A percentile compares a stretch with the other conserved stretches of the same genome.
Conservation (phyloP, 2,113 vertebrate species). For the Rynchops niger region DNA sequence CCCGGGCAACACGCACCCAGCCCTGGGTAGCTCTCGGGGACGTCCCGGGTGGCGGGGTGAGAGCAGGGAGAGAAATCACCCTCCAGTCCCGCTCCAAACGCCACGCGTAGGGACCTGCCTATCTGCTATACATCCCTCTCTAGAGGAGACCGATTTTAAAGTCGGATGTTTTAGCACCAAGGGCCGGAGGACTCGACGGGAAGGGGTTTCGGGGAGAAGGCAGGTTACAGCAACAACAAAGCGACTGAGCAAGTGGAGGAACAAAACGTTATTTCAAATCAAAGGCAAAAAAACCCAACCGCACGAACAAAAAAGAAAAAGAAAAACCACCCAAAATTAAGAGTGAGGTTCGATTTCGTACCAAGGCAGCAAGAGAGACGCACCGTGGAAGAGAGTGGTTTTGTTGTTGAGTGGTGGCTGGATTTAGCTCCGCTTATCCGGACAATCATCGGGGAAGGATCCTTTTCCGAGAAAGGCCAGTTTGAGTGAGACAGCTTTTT, state of each 20-base stretch:
- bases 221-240: conserved; percentile 32
- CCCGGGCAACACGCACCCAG: background rate
- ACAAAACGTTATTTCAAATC: conserved; percentile 36
- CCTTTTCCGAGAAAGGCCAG: conserved; percentile 71
- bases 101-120: background rate
- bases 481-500: conserved; percentile 71
- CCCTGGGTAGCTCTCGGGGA: background rate
- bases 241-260: conserved; percentile 42
- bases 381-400: conserved; percentile 63
- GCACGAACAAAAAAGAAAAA: background rate
- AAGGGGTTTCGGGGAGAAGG: background rate
- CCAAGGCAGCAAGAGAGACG: conserved; percentile 66
- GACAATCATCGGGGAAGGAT: conserved; percentile 68
- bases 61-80: background rate
- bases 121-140: background rate
- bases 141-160: background rate
- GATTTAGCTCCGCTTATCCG: conserved; percentile 69
- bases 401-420: conserved; percentile 64
- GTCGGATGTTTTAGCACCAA: background rate
- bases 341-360: conserved; percentile 66
- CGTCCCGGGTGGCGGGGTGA: background rate
- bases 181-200: background rate
- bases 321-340: background rate
- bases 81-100: background rate
- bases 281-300: conserved; percentile 50